These are phyloP conservation scores for Meles meles DNA, from an alignment of 2,113 vertebrate genomes.

Conservation along the genomic window DNA sequence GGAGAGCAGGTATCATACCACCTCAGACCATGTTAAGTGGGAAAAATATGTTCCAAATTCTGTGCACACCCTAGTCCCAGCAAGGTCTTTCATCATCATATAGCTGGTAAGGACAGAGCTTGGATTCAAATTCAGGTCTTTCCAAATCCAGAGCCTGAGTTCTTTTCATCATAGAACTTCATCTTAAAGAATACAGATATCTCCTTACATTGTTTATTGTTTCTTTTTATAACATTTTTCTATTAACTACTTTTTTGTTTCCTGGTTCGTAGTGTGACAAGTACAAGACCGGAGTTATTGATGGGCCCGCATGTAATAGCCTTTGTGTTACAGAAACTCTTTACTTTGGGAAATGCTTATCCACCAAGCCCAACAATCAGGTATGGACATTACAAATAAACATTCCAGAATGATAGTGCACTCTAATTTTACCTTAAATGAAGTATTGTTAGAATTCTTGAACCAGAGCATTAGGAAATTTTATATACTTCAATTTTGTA, in stretches of 20 bases:
- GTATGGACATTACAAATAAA: constrained; percentile 77
- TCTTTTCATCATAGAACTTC: background rate
- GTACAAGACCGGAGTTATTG: constrained; percentile 94
- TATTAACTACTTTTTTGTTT: constrained; percentile 53
- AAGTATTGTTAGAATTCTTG: constrained; percentile 20
- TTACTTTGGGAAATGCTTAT: constrained; percentile 96
- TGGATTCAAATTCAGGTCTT: background rate
- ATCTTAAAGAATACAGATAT: background rate
- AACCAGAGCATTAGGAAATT: constrained; percentile 16
- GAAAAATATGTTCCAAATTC: background rate
- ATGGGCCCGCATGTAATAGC: constrained; percentile 95
- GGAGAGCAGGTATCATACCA: background rate
- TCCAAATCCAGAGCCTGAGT: background rate
- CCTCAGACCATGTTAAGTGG: background rate
- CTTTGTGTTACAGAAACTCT: constrained; percentile 95
- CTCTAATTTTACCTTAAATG: constrained; percentile 4
- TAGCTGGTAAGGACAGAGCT: background rate
- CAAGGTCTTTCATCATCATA: background rate
- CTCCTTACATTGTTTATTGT: background rate
- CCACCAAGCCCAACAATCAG: constrained; percentile 92
- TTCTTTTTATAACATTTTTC: background rate
- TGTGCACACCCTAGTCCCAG: background rate
- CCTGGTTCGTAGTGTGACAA: constrained; percentile 91
- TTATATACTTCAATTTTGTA: background rate
- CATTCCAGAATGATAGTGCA: background rate